Conservation (phyloP, 1,140 invertebrate genomes). For the Pomacea maculata region DNA sequence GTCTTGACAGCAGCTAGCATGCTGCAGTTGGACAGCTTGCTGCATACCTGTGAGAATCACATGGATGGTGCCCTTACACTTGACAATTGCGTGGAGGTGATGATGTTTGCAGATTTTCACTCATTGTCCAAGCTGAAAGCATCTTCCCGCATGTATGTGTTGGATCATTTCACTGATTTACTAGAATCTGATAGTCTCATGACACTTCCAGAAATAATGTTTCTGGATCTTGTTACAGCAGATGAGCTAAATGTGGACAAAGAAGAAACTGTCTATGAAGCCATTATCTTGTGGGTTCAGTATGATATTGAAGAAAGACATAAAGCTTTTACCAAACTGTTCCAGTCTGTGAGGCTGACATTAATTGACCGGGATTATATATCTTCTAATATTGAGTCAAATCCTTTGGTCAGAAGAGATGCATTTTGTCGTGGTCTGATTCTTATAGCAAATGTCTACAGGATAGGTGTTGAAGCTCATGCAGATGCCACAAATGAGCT, state of each 20-base stretch:
- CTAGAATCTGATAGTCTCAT: slow-evolving; percentile 26
- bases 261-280: slow-evolving; percentile 51
- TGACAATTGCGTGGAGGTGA: slow-evolving; percentile 50
- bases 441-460: slow-evolving; percentile 30
- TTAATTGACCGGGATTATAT: slow-evolving; percentile 42
- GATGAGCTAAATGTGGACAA: slow-evolving; percentile 51
- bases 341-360: slow-evolving; percentile 43
- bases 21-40: slow-evolving; percentile 45
- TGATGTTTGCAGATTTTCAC: slow-evolving; percentile 43
- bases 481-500: slow-evolving; percentile 14
- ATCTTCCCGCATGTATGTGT: slow-evolving; percentile 37
- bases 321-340: slow-evolving; percentile 38
- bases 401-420: slow-evolving; percentile 33
- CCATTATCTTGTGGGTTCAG: slow-evolving; percentile 46
- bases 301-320: slow-evolving; percentile 35
- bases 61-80: slow-evolving; percentile 39
- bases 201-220: slow-evolving; percentile 25
- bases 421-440: slow-evolving; percentile 33
- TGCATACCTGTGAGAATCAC: slow-evolving; percentile 42
- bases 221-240: slow-evolving; percentile 40
- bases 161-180: slow-evolving; percentile 51
- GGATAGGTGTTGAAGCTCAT: slow-evolving; percentile 21
- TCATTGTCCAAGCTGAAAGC: slow-evolving; percentile 36
- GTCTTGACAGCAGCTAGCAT: slow-evolving; percentile 50
- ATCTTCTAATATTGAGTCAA: slow-evolving; percentile 17